phyloP scores from a whole-genome alignment of 37 sponge, comb jelly and placozoan genomes.

The Mnemiopsis leidyi region DNA sequence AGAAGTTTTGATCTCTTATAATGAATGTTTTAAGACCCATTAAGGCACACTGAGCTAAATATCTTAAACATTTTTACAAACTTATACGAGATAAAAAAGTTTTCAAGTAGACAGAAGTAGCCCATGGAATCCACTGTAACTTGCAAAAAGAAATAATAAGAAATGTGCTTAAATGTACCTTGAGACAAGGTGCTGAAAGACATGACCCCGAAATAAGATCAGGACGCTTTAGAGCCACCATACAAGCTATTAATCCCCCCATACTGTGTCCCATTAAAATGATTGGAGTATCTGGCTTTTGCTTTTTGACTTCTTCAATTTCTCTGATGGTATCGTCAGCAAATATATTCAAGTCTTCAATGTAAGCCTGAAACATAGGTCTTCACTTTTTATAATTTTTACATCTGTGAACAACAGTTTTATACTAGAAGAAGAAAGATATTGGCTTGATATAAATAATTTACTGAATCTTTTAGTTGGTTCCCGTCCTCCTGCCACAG shows the following conservation, averaged over 20 bases:
- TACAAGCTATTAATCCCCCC: conserved; percentile 32
- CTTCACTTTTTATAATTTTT: background rate
- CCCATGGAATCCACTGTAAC: background rate
- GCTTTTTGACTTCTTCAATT: conserved; percentile 6
- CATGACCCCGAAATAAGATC: conserved; percentile 16
- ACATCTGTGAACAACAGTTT: background rate
- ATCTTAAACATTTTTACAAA: too few species aligned
- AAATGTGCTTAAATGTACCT: background rate
- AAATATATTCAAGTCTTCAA: conserved; percentile 42
- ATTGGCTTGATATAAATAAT: background rate
- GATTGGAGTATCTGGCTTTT: conserved; percentile 47
- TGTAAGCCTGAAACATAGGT: conserved; percentile 5
- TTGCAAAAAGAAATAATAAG: background rate
- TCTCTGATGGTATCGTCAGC: conserved; percentile 15
- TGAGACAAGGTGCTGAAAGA: conserved; percentile 55
- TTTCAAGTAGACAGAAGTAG: too few species aligned
- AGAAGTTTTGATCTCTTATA: too few species aligned
- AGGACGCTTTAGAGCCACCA: background rate
- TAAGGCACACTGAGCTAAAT: too few species aligned
- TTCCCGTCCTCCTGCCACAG: background rate
- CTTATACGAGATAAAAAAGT: too few species aligned
- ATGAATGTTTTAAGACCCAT: too few species aligned
- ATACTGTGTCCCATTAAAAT: conserved; percentile 57
- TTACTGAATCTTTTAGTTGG: background rate
- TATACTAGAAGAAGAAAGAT: background rate